Evolutionary conservation across 2,888 invertebrate genomes (phyloP).

Genomic region (Platycheirus rosarum): DNA sequence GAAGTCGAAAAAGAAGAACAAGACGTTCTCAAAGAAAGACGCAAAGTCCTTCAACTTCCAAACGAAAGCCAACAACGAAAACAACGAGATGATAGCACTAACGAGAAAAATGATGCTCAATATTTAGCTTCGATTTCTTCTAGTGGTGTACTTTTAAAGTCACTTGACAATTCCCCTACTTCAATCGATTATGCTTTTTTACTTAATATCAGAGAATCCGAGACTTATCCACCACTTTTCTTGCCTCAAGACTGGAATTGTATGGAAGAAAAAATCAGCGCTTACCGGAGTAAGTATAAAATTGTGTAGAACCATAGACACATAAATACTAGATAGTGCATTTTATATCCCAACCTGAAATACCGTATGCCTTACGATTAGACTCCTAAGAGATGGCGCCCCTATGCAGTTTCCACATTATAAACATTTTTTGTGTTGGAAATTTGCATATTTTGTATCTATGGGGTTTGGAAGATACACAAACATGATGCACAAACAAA

Average conservation of each 20-base stretch:
- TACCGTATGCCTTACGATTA: no score
- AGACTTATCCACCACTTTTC: slow-evolving; percentile 84
- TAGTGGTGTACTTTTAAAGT: slow-evolving; percentile 82
- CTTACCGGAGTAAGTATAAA: slow-evolving; percentile 79
- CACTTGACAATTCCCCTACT: slow-evolving; percentile 80
- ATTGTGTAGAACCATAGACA: no score
- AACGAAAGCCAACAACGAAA: slow-evolving; percentile 50
- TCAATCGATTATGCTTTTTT: slow-evolving; percentile 87
- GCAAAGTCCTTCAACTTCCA: slow-evolving; percentile 58
- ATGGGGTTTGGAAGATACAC: no score
- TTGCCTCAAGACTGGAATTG: slow-evolving; percentile 87
- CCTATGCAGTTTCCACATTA: no score
- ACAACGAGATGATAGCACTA: slow-evolving; percentile 61
- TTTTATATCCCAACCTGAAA: no score
- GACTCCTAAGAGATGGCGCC: no score
- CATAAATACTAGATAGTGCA: no score
- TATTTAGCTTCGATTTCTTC: slow-evolving; percentile 80
- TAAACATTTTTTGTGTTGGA: no score
- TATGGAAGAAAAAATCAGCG: slow-evolving; percentile 84
- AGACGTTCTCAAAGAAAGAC: slow-evolving; percentile 81
- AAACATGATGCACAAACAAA: no score
- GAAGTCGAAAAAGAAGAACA: slow-evolving; percentile 84
- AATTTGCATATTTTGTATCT: no score
- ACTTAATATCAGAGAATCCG: slow-evolving; percentile 89
- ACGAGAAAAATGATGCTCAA: slow-evolving; percentile 76